Conservation (phyloP, 2,113 vertebrate genomes). For the Neogobius melanostomus region DNA sequence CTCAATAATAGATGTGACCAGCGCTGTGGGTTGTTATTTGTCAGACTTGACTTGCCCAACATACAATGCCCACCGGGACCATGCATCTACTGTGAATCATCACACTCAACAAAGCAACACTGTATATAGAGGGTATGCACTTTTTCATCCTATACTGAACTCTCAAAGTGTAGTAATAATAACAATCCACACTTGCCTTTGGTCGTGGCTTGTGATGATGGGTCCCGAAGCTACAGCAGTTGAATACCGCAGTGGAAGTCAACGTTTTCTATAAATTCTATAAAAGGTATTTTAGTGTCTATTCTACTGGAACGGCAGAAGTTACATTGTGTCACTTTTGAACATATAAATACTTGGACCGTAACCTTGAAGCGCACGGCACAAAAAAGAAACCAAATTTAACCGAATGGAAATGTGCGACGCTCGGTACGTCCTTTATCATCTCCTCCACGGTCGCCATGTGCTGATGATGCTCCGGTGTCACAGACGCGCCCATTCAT, state of each 20-base stretch:
- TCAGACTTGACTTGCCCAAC: constrained; percentile 59
- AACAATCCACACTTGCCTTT: too few species aligned
- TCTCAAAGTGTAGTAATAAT: too few species aligned
- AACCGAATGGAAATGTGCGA: constrained; percentile 26
- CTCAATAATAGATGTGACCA: constrained; percentile 77
- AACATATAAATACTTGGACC: constrained; percentile 15
- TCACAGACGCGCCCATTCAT: constrained; percentile 32
- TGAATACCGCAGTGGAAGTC: too few species aligned
- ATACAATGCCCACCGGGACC: constrained; percentile 63
- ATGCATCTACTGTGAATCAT: constrained; percentile 10
- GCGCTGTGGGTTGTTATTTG: constrained; percentile 62
- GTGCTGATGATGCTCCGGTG: constrained; percentile 14
- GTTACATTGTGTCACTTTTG: not conserved
- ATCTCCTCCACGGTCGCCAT: constrained; percentile 28
- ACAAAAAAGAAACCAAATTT: constrained; percentile 27
- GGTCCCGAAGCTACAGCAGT: too few species aligned
- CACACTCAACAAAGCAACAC: constrained; percentile 2
- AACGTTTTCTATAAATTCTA: too few species aligned
- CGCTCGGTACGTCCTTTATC: constrained; percentile 30
- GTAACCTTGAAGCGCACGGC: constrained; percentile 29
- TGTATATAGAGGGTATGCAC: not conserved
- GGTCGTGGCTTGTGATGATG: too few species aligned
- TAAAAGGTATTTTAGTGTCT: too few species aligned
- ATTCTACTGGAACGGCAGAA: not conserved
- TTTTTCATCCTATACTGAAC: not conserved